These are phyloP conservation scores for Apostichopus japonicus DNA, from an alignment of 35 echinoderm and acorn worm species.

Conservation along the genomic window DNA sequence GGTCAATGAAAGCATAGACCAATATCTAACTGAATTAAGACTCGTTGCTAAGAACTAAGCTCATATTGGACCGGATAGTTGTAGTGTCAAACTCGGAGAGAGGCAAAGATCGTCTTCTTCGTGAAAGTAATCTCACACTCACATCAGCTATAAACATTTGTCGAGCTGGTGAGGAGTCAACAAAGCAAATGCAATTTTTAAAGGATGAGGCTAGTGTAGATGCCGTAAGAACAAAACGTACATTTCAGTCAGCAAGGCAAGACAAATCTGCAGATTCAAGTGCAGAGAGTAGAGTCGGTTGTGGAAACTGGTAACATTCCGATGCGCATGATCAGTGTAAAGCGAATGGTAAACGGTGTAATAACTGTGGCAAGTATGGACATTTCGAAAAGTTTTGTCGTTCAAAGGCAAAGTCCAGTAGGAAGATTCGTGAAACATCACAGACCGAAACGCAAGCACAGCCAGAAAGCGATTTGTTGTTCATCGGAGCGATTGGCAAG, in stretches of 20 bases:
- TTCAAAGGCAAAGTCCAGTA: neutral
- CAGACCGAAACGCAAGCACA: conserved; percentile 1
- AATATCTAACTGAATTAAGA: conserved; percentile 49
- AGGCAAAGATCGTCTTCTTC: conserved; percentile 20
- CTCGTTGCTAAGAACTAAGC: conserved; percentile 43
- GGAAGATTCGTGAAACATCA: neutral
- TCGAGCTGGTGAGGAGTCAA: conserved; percentile 16
- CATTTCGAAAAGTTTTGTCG: conserved; percentile 20
- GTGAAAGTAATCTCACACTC: neutral
- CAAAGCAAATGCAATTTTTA: conserved; percentile 31
- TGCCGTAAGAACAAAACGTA: neutral
- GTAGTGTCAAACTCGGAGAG: neutral
- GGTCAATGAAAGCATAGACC: conserved; percentile 42
- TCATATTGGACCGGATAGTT: conserved; percentile 4
- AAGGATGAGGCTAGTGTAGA: conserved; percentile 24
- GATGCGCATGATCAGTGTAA: conserved; percentile 7
- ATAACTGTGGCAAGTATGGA: conserved; percentile 47
- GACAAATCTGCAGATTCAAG: neutral
- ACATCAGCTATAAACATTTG: conserved; percentile 10
- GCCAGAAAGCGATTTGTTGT: neutral
- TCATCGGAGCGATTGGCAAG: conserved; percentile 12
- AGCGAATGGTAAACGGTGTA: conserved; percentile 50
- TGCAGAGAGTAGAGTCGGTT: neutral
- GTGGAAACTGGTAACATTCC: conserved; percentile 22
- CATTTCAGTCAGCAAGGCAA: neutral